Evolutionary conservation across 2,888 invertebrate genomes (phyloP), one percentile per base, ranked within the genome.

Genomic region (Drosophila antonietae): DNA sequence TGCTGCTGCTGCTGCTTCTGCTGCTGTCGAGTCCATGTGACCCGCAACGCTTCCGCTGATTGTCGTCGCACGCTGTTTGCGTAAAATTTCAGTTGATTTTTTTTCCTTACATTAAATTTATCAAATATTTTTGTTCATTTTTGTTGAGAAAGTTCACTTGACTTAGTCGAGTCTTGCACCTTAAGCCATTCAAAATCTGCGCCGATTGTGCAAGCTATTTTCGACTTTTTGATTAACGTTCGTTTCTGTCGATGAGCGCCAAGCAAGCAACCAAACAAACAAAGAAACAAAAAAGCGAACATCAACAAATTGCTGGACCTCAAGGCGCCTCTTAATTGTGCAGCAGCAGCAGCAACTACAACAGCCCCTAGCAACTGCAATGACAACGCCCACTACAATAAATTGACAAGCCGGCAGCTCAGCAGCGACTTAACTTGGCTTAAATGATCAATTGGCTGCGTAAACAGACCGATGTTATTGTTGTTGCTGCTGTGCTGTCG

Each of bases 31-130:
- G 51, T 61, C 78, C 68, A 77, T 64, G 67, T 89, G 81, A 83
- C 77, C 85, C 83, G 90, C 73, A 83, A 81, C 87, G 83, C 90
- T 90, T 90, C 89, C 91, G 90, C 78, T 80, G 88, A 78, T 83
- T 81, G 83, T 82, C 83, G 83, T 75, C 75, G 71, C 69, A 68
- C 72, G 78, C 23, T 59, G 71, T 53, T 73, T 81, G 86, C 79
- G 80, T 83, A 71, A 49, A 80, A 87, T 82, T 75, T 70, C 73
- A 82, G 81, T 76, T 88, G 65, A 61, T 80, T 77, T 62, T 58
- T 77, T 84, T 78, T 70, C 66, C 9, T n/a, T 28, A 9, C 15
- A 83, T 83, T 80, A 75, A 70, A 71, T 75, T 73, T 70, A 65
- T 57, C 37, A 58, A 77, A 49, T 61, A 57, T 70, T 66, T 41